Evolutionary conservation across 1,140 invertebrate genomes (phyloP).

Genomic region (Orchesella cincta): DNA sequence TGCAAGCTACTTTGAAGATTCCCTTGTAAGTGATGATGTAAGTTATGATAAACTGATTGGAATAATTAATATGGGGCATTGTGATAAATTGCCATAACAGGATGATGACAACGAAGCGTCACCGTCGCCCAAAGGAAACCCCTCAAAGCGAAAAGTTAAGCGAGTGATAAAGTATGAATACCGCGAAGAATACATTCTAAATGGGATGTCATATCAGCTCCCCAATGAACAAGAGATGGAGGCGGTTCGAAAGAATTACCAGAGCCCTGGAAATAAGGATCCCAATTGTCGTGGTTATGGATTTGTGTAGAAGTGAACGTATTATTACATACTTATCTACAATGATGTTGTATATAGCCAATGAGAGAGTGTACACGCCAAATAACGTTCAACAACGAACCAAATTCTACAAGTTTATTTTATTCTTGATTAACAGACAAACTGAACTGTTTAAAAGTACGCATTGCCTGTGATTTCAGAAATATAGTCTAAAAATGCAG

Average conservation of each 20-base stretch:
- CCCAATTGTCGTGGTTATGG: background rate
- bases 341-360: too few relatives aligned
- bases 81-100: too few relatives aligned
- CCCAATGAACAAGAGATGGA: background rate
- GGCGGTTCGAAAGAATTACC: background rate
- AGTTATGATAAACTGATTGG: too few relatives aligned
- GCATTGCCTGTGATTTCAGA: slow-evolving; percentile 29
- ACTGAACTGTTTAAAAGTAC: background rate
- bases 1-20: too few relatives aligned
- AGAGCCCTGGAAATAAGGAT: background rate
- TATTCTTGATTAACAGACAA: background rate
- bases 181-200: background rate
- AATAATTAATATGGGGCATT: too few relatives aligned
- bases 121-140: too few relatives aligned
- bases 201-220: background rate
- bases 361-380: background rate
- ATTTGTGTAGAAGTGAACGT: background rate
- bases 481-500: slow-evolving; percentile 46
- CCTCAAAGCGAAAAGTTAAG: background rate
- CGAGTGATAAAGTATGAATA: slow-evolving; percentile 5
- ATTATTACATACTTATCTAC: too few relatives aligned
- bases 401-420: background rate
- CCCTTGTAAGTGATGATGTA: too few relatives aligned
- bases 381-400: background rate
- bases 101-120: too few relatives aligned